Evolutionary conservation across 2,888 invertebrate species (phyloP), one percentile per base, ranked within the genome.

Genomic region (Opisthograptis luteolata): DNA sequence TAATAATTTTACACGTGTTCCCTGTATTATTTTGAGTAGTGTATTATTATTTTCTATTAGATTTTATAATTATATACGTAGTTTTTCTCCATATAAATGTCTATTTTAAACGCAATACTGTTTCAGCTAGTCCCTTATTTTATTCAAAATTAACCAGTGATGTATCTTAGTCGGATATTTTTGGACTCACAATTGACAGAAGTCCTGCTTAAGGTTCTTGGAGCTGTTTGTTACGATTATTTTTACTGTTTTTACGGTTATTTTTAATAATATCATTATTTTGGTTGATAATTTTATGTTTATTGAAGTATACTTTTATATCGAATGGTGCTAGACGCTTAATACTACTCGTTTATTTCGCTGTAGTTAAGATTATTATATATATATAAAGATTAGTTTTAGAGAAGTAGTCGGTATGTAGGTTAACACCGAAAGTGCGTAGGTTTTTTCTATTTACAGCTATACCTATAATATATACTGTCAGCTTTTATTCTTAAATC

Each of bases 321-420:
- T 87, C 79, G 72, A 81, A 89, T 89, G 90, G 90, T 90, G 90
- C 90, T 90, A 90, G 88, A 87, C 76, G 87, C 87, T 88, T 80
- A 28, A 43, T 43, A 79, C 77, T 76, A 68, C 68, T 79, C 73
- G 72, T 78, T 84, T 82, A 71, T 80, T 84, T 85, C 73, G 76
- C 79, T 68, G 66, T 85, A 83, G 74, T 70, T 76, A 77, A 75
- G 72, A 67, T 68, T 82, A n/a, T n/a, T n/a, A n/a, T n/a, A n/a
- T n/a, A n/a, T n/a, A 81, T 85, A 84, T 59, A 81, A 80, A 82
- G 5, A 34, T 32, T 32, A 42, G 41, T 36, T 36, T 42, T 39
- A 27, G 34, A 10, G 45, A 32, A 31, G 30, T 30, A 45, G 28
- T 34, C 9, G 43, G 28, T 37, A 25, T 27, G 37, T 32, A 37